These are phyloP conservation scores for Arnoldichthys spilopterus DNA, from an alignment of 2,797 vertebrate genomes.

Conservation along the genomic window DNA sequence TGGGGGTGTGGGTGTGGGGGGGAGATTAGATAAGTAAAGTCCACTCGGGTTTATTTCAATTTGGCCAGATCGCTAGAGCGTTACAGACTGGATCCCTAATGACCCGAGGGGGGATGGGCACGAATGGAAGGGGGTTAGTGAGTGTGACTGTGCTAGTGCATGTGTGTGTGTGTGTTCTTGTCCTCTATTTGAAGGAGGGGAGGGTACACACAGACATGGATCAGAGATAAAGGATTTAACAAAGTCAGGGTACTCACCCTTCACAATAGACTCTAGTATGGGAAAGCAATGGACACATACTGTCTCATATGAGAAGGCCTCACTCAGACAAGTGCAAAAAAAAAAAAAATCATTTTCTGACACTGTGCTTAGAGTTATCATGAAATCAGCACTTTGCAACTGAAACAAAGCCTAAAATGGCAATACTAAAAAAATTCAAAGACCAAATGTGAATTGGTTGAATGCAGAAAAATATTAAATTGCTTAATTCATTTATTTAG, in stretches of 20 bases:
- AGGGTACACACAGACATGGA: slow-evolving; percentile 44
- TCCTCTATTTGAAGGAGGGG: slow-evolving; percentile 38
- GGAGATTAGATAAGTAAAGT: slow-evolving; percentile 72
- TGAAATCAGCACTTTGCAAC: too few relatives aligned
- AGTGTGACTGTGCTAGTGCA: neutral
- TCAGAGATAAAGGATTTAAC: slow-evolving; percentile 43
- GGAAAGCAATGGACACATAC: neutral
- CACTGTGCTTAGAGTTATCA: neutral
- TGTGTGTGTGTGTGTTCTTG: slow-evolving; percentile 26
- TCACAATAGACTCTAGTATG: neutral
- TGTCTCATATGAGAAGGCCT: neutral
- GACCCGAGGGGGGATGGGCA: slow-evolving; percentile 71
- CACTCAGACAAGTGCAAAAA: neutral
- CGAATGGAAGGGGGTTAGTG: slow-evolving; percentile 31
- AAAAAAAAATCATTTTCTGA: neutral
- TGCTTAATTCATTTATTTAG: too few relatives aligned
- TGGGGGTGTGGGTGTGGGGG: too few relatives aligned
- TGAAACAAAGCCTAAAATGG: too few relatives aligned
- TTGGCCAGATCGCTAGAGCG: slow-evolving; percentile 75
- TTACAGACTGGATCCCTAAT: slow-evolving; percentile 75
- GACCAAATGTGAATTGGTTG: too few relatives aligned
- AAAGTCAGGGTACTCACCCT: neutral
- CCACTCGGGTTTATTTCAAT: slow-evolving; percentile 79
- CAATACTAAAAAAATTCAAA: too few relatives aligned
- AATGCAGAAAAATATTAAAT: too few relatives aligned